Evolutionary conservation across 2,888 invertebrate genomes (phyloP).

Genomic region (Pegoplata infirma): DNA sequence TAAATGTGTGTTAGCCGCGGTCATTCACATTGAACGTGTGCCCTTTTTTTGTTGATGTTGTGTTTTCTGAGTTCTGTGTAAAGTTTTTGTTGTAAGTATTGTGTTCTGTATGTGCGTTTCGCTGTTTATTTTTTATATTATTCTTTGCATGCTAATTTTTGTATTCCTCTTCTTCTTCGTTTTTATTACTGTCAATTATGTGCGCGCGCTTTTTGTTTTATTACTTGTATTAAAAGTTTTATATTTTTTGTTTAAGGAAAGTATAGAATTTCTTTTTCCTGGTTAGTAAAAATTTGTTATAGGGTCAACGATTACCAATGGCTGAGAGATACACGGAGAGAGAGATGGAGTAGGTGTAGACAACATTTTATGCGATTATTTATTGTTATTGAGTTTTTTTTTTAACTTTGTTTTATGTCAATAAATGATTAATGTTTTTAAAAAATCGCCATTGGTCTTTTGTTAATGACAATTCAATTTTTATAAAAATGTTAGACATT

Average conservation of each 20-base stretch:
- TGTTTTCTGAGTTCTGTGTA: neutral
- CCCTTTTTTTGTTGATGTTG: conserved; percentile 69
- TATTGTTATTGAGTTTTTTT: conserved; percentile 13
- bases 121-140: neutral
- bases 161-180: neutral
- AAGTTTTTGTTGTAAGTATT: neutral
- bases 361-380: conserved; percentile 37
- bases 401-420: conserved; percentile 15
- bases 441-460: neutral
- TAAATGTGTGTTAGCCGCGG: conserved; percentile 77
- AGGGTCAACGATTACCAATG: conserved; percentile 45
- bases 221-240: conserved; percentile 18
- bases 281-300: conserved; percentile 43
- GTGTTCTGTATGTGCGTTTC: conserved; percentile 21
- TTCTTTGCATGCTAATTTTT: conserved; percentile 44
- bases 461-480: neutral
- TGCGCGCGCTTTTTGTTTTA: conserved; percentile 61
- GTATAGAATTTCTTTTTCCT: conserved; percentile 55
- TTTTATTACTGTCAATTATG: conserved; percentile 24
- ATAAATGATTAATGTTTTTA: conserved; percentile 37
- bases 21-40: conserved; percentile 76
- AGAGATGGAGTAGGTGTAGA: conserved; percentile 16
- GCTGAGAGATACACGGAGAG: too few relatives aligned
- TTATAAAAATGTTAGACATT: neutral
- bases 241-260: conserved; percentile 27